These are phyloP conservation scores for Acanthacorydalis orientalis DNA, from an alignment of 2,888 invertebrate species.

Conservation along the genomic window DNA sequence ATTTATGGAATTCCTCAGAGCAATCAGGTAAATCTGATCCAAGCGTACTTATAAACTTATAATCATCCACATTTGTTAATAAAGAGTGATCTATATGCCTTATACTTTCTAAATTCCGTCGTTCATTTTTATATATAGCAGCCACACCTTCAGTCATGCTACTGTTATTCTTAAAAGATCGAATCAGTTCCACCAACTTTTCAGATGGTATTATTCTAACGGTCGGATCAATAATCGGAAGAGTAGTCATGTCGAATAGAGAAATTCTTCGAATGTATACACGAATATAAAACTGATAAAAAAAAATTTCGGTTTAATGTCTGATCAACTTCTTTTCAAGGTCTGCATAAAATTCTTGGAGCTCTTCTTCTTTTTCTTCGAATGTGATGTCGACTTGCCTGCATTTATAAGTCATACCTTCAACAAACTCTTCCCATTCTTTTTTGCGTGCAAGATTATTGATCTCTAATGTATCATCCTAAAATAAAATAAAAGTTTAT, in stretches of 20 bases:
- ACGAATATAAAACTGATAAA: too few species aligned
- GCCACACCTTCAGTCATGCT: background rate
- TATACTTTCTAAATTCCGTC: background rate
- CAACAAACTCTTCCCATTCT: conserved; percentile 60
- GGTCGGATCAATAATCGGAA: conserved; percentile 41
- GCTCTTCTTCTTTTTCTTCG: conserved; percentile 61
- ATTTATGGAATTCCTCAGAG: background rate
- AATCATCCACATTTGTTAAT: conserved; percentile 9
- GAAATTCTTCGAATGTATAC: background rate
- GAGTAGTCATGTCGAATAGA: background rate
- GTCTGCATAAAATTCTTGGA: conserved; percentile 55
- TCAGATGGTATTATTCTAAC: conserved; percentile 46
- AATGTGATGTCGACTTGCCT: conserved; percentile 59
- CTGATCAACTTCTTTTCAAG: conserved; percentile 56
- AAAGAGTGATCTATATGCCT: background rate
- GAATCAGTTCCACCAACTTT: conserved; percentile 32
- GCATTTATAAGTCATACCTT: conserved; percentile 61
- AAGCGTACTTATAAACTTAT: conserved; percentile 1
- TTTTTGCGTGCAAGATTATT: conserved; percentile 33
- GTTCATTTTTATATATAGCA: background rate
- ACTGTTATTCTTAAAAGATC: conserved; percentile 24
- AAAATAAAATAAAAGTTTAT: conserved; percentile 8
- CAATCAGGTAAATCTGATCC: background rate
- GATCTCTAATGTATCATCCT: conserved; percentile 30
- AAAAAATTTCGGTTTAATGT: conserved; percentile 13